Evolutionary conservation across 2,888 invertebrate species (phyloP).

Genomic region (Macaria liturata): DNA sequence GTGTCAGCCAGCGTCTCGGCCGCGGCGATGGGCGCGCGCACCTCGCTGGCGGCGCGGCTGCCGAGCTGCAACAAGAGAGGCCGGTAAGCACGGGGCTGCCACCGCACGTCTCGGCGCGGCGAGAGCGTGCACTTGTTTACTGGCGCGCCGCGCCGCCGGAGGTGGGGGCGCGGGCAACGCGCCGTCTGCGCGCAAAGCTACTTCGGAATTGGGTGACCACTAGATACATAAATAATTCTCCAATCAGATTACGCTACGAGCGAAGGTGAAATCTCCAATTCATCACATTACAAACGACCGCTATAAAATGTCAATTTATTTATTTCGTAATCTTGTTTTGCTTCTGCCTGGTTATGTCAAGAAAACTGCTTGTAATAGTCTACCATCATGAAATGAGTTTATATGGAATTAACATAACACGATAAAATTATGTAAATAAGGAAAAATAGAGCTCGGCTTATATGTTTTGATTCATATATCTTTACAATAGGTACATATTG

Average conservation of each 20-base stretch:
- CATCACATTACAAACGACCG: conserved; percentile 18
- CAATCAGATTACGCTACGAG: conserved; percentile 27
- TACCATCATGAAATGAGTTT: no score
- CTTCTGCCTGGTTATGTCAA: conserved; percentile 24
- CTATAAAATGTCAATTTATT: conserved; percentile 20
- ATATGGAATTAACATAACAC: no score
- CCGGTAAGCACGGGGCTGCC: conserved; percentile 38
- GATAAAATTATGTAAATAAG: no score
- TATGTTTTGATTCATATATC: no score
- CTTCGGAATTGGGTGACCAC: conserved; percentile 53
- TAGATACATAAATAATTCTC: conserved; percentile 27
- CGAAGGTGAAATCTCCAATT: conserved; percentile 31
- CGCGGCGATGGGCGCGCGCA: conserved; percentile 80
- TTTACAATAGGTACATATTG: no score
- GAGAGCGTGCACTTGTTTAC: conserved; percentile 67
- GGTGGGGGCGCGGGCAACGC: conserved; percentile 65
- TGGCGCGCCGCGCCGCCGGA: conserved; percentile 47
- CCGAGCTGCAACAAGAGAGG: conserved; percentile 68
- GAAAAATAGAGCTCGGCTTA: no score
- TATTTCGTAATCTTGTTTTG: conserved; percentile 21
- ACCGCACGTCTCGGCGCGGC: conserved; percentile 49
- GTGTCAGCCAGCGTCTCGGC: conserved; percentile 79
- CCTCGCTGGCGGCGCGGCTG: conserved; percentile 68
- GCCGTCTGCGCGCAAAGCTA: conserved; percentile 55
- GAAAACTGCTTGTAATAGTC: no score